These are phyloP conservation scores for Peromyscus aztecus DNA, from an alignment of 2,797 vertebrate genomes.

Conservation along the genomic window DNA sequence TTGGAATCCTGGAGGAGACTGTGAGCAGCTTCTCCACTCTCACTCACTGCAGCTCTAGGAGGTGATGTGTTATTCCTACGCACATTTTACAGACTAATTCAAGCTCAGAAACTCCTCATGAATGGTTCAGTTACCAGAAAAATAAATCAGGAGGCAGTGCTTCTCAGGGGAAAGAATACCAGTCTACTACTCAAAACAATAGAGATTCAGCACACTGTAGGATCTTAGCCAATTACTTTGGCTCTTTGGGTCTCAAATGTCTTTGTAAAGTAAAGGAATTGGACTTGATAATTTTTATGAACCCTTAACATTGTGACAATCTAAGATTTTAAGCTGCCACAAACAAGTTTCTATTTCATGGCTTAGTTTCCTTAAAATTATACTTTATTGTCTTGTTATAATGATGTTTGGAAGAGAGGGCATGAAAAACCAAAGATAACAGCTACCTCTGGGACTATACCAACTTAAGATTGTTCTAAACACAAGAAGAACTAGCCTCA, in stretches of 20 bases:
- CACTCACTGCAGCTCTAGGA: not conserved
- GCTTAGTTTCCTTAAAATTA: not conserved
- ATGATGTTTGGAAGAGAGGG: not conserved
- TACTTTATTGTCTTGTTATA: not conserved
- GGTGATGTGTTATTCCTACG: not conserved
- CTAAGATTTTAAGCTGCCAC: not conserved
- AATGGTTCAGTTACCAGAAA: not conserved
- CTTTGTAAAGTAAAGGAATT: not conserved
- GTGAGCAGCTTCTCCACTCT: not conserved
- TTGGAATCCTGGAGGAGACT: no score
- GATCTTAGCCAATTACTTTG: not conserved
- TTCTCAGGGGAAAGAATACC: not conserved
- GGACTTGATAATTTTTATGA: not conserved
- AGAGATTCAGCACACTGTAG: not conserved
- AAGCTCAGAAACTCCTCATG: not conserved
- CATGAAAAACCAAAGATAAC: conserved; percentile 1
- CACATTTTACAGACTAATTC: not conserved
- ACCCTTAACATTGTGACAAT: not conserved
- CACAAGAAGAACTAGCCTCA: not conserved
- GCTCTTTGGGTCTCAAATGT: not conserved
- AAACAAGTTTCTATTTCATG: not conserved
- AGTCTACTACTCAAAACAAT: not conserved
- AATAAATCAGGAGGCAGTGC: not conserved
- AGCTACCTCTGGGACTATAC: not conserved
- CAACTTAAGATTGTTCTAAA: conserved; percentile 6